Conservation (phyloP, 2,888 invertebrate genomes). For the Beris morrisii region DNA sequence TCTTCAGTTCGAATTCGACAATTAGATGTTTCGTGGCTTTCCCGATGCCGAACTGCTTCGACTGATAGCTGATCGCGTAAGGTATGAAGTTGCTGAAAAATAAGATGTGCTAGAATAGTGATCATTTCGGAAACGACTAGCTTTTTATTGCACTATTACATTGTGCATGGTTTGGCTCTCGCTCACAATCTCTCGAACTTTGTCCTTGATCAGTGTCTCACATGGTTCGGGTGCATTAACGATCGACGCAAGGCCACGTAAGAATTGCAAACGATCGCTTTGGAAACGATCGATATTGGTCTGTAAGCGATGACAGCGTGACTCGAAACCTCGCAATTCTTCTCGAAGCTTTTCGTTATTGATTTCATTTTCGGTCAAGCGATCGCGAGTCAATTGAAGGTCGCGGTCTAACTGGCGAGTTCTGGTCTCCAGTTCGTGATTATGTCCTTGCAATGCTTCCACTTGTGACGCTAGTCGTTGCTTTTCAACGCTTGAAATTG, state of each 20-base stretch:
- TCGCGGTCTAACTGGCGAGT: constrained; percentile 76
- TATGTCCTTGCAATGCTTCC: constrained; percentile 58
- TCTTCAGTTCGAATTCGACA: constrained; percentile 66
- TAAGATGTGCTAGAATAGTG: not conserved
- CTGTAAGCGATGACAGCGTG: constrained; percentile 55
- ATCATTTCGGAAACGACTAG: not conserved
- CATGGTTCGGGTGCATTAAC: constrained; percentile 74
- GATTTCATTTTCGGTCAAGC: constrained; percentile 73
- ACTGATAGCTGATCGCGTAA: constrained; percentile 74
- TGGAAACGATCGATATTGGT: constrained; percentile 53
- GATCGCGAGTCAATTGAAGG: constrained; percentile 69
- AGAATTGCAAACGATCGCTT: constrained; percentile 54
- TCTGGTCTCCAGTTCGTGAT: constrained; percentile 72
- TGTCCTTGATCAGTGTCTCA: constrained; percentile 77
- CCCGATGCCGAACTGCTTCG: constrained; percentile 68
- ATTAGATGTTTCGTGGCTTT: constrained; percentile 63
- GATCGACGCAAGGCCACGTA: constrained; percentile 51
- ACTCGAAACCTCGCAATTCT: constrained; percentile 55
- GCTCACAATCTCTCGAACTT: constrained; percentile 72
- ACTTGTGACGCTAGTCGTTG: constrained; percentile 73
- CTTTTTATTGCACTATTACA: constrained; percentile 58
- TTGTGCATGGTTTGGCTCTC: constrained; percentile 77
- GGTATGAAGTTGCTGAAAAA: constrained; percentile 69
- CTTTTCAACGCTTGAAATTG: constrained; percentile 62
- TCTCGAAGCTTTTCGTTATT: constrained; percentile 61